phyloP scores from a whole-genome alignment of 2,888 invertebrate genomes.

The Drosophila nr. fundita region DNA sequence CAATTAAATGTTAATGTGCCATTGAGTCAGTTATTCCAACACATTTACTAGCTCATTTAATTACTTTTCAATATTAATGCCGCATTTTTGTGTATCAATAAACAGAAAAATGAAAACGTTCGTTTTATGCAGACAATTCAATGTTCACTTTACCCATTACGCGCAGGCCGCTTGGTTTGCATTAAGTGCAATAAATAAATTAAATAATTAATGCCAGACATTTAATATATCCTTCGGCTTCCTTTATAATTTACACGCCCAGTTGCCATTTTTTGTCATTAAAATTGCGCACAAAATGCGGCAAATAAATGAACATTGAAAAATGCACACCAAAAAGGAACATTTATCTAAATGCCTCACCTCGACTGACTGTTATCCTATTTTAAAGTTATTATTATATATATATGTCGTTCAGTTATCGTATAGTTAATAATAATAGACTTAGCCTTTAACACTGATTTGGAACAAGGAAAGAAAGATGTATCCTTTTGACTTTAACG shows the following conservation, averaged over 20 bases:
- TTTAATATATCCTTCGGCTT: slow-evolving; percentile 36
- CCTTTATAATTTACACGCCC: slow-evolving; percentile 41
- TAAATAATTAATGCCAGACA: slow-evolving; percentile 45
- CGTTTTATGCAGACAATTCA: slow-evolving; percentile 1
- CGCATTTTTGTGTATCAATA: neutral
- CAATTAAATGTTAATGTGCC: neutral
- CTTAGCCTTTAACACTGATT: neutral
- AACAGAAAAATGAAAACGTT: slow-evolving; percentile 1
- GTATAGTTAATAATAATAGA: neutral
- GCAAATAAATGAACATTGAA: slow-evolving; percentile 43
- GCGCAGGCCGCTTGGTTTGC: slow-evolving; percentile 22
- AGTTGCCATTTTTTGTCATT: slow-evolving; percentile 59
- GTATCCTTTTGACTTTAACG: neutral
- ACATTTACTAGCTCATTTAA: neutral
- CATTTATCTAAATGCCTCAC: neutral
- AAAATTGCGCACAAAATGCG: slow-evolving; percentile 47
- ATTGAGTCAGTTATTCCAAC: neutral
- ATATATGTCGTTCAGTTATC: neutral
- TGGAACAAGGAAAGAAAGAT: neutral
- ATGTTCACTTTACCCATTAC: slow-evolving; percentile 15
- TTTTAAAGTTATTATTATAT: too few species aligned
- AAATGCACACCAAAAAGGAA: slow-evolving; percentile 6
- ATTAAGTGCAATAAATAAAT: slow-evolving; percentile 61
- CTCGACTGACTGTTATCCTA: slow-evolving; percentile 11
- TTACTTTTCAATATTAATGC: neutral